These are phyloP conservation scores for Brachyrhaphis roseni DNA, from an alignment of 2,797 vertebrate genomes.

Conservation along the genomic window DNA sequence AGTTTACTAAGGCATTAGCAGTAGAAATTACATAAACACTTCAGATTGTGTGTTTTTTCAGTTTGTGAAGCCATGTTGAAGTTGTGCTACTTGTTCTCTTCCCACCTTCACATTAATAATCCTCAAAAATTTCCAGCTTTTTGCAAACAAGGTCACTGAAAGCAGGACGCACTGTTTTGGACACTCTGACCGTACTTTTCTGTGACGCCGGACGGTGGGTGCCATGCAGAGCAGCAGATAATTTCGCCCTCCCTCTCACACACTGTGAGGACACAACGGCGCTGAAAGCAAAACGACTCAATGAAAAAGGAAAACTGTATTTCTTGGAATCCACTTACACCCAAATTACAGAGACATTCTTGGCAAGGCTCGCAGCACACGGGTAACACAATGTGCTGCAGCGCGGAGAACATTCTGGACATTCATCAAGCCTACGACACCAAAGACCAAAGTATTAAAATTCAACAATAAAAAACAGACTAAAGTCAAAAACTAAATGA, in stretches of 20 bases:
- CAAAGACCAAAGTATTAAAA: conserved; percentile 44
- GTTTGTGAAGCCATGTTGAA: too few species aligned
- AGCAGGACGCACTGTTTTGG: not conserved
- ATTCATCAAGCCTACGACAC: conserved; percentile 60
- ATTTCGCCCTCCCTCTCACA: conserved; percentile 57
- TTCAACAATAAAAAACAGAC: conserved; percentile 36
- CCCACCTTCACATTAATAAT: too few species aligned
- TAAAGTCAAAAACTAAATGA: conserved; percentile 36
- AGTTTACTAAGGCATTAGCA: too few species aligned
- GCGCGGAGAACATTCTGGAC: conserved; percentile 53
- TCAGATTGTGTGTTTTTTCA: not conserved
- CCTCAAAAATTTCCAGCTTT: not conserved
- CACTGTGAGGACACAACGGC: conserved; percentile 62
- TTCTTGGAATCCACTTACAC: conserved; percentile 75
- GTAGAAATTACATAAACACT: too few species aligned
- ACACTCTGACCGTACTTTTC: not conserved
- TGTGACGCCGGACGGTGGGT: conserved; percentile 49
- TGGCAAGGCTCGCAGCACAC: conserved; percentile 56
- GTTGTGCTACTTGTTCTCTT: too few species aligned
- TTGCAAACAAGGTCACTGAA: not conserved
- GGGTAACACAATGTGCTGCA: conserved; percentile 60
- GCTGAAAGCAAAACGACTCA: conserved; percentile 71
- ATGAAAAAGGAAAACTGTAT: conserved; percentile 74
- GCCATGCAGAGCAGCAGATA: conserved; percentile 47
- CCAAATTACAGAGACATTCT: conserved; percentile 76